Conservation (phyloP, 2,797 vertebrate species). For the Tarsius wallacei region DNA sequence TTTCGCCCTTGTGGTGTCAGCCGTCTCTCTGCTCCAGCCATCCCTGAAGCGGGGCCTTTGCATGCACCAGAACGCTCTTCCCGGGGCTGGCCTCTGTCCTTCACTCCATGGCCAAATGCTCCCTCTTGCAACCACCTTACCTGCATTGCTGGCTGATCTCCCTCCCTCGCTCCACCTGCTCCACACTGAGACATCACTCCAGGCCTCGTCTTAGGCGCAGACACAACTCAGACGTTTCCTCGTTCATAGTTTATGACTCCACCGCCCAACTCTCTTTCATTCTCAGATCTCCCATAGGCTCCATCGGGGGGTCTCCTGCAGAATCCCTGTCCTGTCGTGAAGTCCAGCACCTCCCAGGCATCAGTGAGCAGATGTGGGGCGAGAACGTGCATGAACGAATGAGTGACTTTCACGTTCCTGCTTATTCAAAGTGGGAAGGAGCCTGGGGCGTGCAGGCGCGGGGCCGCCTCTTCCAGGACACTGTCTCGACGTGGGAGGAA, state of each 20-base stretch:
- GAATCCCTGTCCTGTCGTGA: not conserved
- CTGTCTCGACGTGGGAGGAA: not conserved
- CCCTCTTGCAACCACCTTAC: not conserved
- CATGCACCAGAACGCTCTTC: not conserved
- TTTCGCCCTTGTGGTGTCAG: too few relatives aligned
- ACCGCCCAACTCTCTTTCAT: not conserved
- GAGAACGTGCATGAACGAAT: not conserved
- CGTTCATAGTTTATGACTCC: not conserved
- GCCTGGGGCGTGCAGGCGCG: not conserved
- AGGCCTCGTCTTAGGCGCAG: not conserved
- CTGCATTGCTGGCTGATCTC: not conserved
- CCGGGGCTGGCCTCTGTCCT: not conserved
- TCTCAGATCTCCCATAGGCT: not conserved
- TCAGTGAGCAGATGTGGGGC: not conserved
- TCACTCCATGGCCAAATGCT: not conserved
- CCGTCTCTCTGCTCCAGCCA: not conserved
- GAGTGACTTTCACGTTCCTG: not conserved
- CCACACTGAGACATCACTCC: not conserved
- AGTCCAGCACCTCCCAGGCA: not conserved
- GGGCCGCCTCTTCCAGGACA: not conserved
- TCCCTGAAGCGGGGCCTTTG: not conserved
- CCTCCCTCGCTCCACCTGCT: too few relatives aligned
- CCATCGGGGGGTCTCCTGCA: too few relatives aligned
- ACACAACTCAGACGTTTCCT: not conserved
- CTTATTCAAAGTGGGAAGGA: slow-evolving; percentile 9